phyloP scores from a whole-genome alignment of 1,140 invertebrate species.

The Drosophila chauvacae region DNA sequence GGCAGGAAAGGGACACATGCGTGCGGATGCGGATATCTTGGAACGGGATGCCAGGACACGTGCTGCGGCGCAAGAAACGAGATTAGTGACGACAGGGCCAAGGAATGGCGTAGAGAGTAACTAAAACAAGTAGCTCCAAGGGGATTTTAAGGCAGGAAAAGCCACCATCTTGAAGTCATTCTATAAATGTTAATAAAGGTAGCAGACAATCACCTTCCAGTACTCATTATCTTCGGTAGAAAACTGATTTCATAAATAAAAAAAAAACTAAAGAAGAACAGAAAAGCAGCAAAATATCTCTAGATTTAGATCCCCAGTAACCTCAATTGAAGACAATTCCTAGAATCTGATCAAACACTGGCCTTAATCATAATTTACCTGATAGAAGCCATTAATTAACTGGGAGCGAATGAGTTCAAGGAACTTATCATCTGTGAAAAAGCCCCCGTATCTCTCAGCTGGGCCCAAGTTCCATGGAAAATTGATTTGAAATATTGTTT shows the following conservation, averaged over 20 bases:
- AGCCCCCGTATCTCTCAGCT: slow-evolving; percentile 1
- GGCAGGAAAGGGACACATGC: slow-evolving; percentile 1
- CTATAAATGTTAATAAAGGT: background rate
- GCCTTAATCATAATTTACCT: slow-evolving; percentile 32
- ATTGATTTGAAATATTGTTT: slow-evolving; percentile 45
- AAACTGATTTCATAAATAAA: background rate
- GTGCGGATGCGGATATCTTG: slow-evolving; percentile 34
- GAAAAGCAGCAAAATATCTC: background rate
- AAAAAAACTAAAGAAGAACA: background rate
- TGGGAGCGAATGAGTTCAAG: slow-evolving; percentile 44
- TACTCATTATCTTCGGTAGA: background rate
- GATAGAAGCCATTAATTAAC: slow-evolving; percentile 36
- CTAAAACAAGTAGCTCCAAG: slow-evolving; percentile 15
- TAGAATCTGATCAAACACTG: slow-evolving; percentile 5
- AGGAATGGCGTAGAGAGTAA: slow-evolving; percentile 4
- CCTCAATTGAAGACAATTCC: slow-evolving; percentile 22
- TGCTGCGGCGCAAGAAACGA: slow-evolving; percentile 41
- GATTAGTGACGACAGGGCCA: slow-evolving; percentile 20
- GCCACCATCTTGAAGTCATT: background rate
- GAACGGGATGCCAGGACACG: slow-evolving; percentile 40
- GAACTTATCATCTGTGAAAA: slow-evolving; percentile 31
- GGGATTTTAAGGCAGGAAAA: background rate
- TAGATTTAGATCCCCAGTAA: background rate
- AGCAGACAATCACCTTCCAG: background rate
- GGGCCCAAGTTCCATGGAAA: slow-evolving; percentile 22